Evolutionary conservation across 2,113 vertebrate genomes (phyloP).

Genomic region (Empidonax alnorum): DNA sequence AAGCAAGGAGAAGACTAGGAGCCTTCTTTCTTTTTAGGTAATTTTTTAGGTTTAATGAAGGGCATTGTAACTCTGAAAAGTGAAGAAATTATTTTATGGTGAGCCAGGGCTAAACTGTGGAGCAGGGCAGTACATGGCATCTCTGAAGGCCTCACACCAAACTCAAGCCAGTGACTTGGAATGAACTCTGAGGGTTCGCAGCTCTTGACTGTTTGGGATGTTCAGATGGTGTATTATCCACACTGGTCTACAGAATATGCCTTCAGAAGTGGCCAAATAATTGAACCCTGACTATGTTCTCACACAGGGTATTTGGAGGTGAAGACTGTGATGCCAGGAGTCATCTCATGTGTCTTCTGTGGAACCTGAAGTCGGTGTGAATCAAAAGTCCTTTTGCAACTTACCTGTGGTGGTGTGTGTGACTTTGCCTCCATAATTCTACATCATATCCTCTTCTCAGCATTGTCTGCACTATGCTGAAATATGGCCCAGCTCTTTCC

Average conservation of each 20-base stretch:
- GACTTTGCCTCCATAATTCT: not conserved
- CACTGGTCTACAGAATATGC: not conserved
- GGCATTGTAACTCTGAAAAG: not conserved
- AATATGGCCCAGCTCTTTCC: not conserved
- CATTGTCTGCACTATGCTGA: not conserved
- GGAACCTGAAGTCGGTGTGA: not conserved
- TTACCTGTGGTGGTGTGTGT: not conserved
- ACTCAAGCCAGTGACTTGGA: not conserved
- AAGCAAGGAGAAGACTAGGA: not conserved
- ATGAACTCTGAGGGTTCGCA: not conserved
- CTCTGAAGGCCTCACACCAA: not conserved
- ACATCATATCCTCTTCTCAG: not conserved
- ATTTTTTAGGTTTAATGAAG: not conserved
- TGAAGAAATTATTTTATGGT: not conserved
- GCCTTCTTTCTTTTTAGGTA: not conserved
- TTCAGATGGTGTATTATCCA: not conserved
- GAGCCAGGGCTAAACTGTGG: not conserved
- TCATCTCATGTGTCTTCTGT: not conserved
- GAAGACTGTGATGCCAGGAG: not conserved
- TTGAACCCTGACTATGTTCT: not conserved
- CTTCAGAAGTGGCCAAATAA: not conserved
- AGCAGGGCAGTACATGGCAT: not conserved
- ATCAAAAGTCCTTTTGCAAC: not conserved
- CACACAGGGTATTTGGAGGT: fast-evolving
- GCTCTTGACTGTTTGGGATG: not conserved